Conservation (phyloP, 2,113 vertebrate species). For the Laticauda colubrina region DNA sequence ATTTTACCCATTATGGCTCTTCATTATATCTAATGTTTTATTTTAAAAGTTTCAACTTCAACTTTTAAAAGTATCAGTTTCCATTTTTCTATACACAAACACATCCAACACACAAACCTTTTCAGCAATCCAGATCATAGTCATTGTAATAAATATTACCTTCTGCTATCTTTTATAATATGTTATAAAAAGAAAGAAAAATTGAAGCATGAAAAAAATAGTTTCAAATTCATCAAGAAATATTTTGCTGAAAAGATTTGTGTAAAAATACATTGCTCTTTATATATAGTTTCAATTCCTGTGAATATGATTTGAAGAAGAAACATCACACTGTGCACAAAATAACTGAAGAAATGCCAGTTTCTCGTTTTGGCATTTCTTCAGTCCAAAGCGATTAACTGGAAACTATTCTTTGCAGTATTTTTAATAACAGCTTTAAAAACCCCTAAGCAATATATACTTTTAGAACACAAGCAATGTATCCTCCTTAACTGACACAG, state of each 20-base stretch:
- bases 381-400: background rate
- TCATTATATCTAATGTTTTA: background rate
- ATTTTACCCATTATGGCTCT: constrained; percentile 39
- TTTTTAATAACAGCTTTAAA: background rate
- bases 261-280: background rate
- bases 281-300: background rate
- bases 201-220: background rate
- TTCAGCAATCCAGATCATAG: constrained; percentile 2
- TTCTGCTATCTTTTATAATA: background rate
- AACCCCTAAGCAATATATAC: background rate
- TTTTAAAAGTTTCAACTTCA: background rate
- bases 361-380: background rate
- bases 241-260: background rate
- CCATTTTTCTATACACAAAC: background rate
- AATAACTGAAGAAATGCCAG: background rate
- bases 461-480: background rate
- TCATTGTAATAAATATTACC: background rate
- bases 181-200: constrained; percentile 25
- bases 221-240: background rate
- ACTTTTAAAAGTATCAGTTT: background rate
- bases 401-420: background rate
- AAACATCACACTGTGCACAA: constrained; percentile 4
- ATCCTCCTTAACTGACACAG: background rate
- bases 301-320: constrained; percentile 16
- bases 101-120: background rate